These are phyloP conservation scores for Epirrhoe tristata DNA, from an alignment of 2,888 invertebrate genomes.

Conservation along the genomic window DNA sequence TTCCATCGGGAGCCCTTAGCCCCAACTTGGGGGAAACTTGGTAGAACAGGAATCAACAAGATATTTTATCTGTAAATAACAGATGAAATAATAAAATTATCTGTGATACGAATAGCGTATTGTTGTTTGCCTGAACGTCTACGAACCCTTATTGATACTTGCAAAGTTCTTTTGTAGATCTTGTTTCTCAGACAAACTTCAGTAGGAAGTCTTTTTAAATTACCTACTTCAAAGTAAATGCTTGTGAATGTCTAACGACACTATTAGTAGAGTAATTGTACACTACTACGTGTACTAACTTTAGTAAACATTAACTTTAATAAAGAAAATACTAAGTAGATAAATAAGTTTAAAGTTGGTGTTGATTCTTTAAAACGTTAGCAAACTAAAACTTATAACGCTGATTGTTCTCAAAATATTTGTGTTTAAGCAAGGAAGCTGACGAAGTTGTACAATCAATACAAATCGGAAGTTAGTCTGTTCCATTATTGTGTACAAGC, in stretches of 20 bases:
- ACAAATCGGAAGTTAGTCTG: constrained; percentile 23
- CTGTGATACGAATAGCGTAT: background rate
- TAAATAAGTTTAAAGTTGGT: no score
- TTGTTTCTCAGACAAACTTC: background rate
- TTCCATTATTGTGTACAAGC: constrained; percentile 35
- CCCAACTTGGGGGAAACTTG: constrained; percentile 22
- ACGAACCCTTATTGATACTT: background rate
- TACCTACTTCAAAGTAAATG: no score
- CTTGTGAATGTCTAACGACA: no score
- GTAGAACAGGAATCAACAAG: constrained; percentile 25
- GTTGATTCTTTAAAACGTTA: background rate
- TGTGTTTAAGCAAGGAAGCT: constrained; percentile 1
- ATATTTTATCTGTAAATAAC: constrained; percentile 31
- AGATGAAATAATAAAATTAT: background rate
- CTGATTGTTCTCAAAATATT: constrained; percentile 4
- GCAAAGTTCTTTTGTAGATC: background rate
- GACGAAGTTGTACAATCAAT: constrained; percentile 24
- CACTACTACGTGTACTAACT: no score
- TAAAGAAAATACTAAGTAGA: no score
- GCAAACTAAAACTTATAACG: background rate
- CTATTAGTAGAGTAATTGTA: no score
- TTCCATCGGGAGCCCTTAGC: constrained; percentile 29
- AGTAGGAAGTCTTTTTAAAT: no score
- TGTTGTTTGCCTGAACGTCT: background rate
- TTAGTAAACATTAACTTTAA: no score